Evolutionary conservation across 1,140 invertebrate species (phyloP).

Genomic region (Liolophura sinensis): DNA sequence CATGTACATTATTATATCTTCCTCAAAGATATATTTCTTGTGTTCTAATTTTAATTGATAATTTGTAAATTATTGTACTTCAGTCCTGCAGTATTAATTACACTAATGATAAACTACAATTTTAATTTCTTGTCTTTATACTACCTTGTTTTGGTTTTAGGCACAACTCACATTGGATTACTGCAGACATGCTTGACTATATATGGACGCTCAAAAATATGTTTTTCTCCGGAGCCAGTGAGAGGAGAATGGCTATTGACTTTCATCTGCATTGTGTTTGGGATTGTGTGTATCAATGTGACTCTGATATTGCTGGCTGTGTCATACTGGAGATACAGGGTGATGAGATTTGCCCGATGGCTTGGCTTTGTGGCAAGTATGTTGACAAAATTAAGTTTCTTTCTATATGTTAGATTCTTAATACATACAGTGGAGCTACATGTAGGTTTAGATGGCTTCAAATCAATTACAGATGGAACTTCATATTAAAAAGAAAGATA

Average conservation of each 20-base stretch:
- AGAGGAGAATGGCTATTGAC: constrained; percentile 89
- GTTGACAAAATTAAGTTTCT: constrained; percentile 32
- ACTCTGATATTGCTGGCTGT: constrained; percentile 85
- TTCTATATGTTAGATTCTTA: no score
- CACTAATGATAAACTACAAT: no score
- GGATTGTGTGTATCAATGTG: constrained; percentile 89
- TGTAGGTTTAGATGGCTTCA: no score
- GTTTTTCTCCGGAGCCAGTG: constrained; percentile 78
- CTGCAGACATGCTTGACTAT: constrained; percentile 94
- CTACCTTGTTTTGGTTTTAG: constrained; percentile 23
- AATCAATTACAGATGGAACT: no score
- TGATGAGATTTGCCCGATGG: constrained; percentile 91
- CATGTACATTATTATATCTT: no score
- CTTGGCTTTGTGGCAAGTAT: constrained; percentile 93
- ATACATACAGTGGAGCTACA: no score
- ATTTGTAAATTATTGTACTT: no score
- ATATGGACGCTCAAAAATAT: constrained; percentile 84
- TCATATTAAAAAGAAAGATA: no score
- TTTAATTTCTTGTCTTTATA: no score
- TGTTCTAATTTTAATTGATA: no score
- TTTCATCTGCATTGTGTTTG: constrained; percentile 87
- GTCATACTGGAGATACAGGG: constrained; percentile 88
- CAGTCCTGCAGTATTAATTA: no score
- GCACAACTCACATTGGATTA: constrained; percentile 77
- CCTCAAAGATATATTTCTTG: no score